Evolutionary conservation across 2,888 invertebrate species (phyloP).

Genomic region (Rhamnusium bicolor): DNA sequence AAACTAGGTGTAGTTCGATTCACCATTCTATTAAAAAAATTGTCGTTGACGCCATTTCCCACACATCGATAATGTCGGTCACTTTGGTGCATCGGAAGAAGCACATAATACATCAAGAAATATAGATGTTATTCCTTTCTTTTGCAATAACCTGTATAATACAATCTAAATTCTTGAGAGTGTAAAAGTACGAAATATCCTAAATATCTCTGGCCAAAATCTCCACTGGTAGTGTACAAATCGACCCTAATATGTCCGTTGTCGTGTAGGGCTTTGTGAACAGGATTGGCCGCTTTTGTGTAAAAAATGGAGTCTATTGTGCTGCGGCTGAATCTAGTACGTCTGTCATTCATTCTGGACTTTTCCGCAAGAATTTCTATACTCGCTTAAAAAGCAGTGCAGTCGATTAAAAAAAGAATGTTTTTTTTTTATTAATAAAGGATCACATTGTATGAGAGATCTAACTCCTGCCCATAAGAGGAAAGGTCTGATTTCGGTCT

Average conservation of each 20-base stretch:
- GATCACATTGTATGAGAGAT: not conserved
- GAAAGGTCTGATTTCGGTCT: not conserved
- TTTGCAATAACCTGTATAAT: too few relatives aligned
- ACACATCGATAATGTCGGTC: too few relatives aligned
- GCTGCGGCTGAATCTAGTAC: not conserved
- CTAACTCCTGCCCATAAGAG: not conserved
- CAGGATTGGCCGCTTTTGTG: constrained; percentile 8
- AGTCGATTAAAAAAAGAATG: not conserved
- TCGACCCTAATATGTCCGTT: constrained; percentile 40
- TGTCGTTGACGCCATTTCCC: too few relatives aligned
- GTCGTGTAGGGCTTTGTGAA: constrained; percentile 34
- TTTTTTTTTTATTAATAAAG: too few relatives aligned
- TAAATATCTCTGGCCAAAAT: constrained; percentile 29
- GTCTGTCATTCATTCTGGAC: constrained; percentile 9
- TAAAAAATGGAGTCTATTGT: constrained; percentile 17
- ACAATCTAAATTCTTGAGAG: not conserved
- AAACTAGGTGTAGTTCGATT: too few relatives aligned
- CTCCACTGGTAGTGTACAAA: constrained; percentile 34
- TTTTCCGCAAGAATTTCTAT: constrained; percentile 8
- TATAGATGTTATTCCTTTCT: too few relatives aligned
- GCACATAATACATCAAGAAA: too few relatives aligned
- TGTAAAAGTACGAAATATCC: not conserved
- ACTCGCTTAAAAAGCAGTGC: not conserved
- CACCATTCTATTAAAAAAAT: too few relatives aligned
- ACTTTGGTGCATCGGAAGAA: too few relatives aligned